Base-by-base conservation (phyloP, 2,888 invertebrate species). In the Agriotes lineatus region DNA sequence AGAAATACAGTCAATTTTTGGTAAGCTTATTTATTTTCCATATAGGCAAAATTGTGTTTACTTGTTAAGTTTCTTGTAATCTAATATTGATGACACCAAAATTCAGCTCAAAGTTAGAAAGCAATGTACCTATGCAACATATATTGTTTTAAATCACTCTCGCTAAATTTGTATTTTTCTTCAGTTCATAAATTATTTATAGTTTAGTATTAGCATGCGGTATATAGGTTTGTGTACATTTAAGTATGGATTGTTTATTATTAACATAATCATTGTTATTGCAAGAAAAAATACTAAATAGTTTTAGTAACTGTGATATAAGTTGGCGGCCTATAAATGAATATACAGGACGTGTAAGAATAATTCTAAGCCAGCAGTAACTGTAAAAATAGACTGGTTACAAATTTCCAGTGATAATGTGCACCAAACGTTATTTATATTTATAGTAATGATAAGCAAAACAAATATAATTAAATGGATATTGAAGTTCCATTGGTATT, bases 261-360 rank as follows among this genome's bases (percentile, higher is more conserved):
- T 61, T 63, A 33, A 56, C 18, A 54, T 54, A 52, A 52, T 44
- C 16, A 22, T 52, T 52, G 52, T 52, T 52, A 52, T 52, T 52
- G 19, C 18, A 45, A 58, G 35, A 44, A 57, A 30, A 48, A 48
- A 25, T 44, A 54, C 25, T 39, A 39, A 54, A 54, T 42, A 42
- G 56, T 56, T 71, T 72, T 76, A 75, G 74, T 70, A 76, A 69
- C 77, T 77, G 77, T 77, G 77, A 77, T 77, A 77, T 73, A 68
- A 72, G 73, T 74, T 75, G 77, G n/a, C n/a, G n/a, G 76, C 76
- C 77, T 76, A 74, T 73, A 57, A 70, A 72, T 61, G 19, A 54
- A 45, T 10, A 12, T 58, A 16, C 19, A 42, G 22, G 25, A 52
- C 30, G n/a, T 52, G 16, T 33, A 14, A 52, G 22, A 52, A 33